Conservation (phyloP, 2,888 invertebrate genomes). For the Lissonota sp. region DNA sequence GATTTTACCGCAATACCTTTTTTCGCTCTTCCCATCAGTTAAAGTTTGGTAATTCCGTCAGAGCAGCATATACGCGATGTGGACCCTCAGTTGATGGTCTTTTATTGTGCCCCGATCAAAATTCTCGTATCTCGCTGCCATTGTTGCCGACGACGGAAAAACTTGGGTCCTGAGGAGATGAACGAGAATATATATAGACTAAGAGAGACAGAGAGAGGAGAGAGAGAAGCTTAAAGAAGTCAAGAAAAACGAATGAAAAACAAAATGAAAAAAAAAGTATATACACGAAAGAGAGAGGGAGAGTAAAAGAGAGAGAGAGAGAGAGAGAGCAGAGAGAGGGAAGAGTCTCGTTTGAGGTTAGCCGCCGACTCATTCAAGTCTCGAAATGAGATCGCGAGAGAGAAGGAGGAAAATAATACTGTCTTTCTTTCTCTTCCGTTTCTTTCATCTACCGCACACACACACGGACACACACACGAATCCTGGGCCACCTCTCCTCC, state of each 20-base stretch:
- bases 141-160: constrained; percentile 62
- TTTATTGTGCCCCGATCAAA: constrained; percentile 17
- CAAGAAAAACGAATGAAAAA: constrained; percentile 55
- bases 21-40: not conserved
- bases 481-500: constrained; percentile 21
- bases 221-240: constrained; percentile 36
- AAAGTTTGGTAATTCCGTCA: constrained; percentile 16
- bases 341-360: constrained; percentile 80
- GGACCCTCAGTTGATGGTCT: constrained; percentile 5
- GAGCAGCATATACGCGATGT: not conserved
- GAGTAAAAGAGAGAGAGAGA: not conserved
- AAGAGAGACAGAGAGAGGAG: not conserved
- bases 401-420: constrained; percentile 45
- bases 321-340: constrained; percentile 57
- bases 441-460: constrained; percentile 59
- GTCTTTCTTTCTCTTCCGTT: constrained; percentile 61
- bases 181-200: constrained; percentile 48
- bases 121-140: constrained; percentile 50
- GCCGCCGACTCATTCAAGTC: constrained; percentile 82
- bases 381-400: constrained; percentile 68
- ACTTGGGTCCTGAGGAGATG: constrained; percentile 56
- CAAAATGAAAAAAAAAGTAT: constrained; percentile 36
- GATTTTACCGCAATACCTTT: not conserved
- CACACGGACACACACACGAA: not conserved
- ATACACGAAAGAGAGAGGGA: not conserved